phyloP scores from a whole-genome alignment of 1,140 invertebrate species.

The Cepaea nemoralis region DNA sequence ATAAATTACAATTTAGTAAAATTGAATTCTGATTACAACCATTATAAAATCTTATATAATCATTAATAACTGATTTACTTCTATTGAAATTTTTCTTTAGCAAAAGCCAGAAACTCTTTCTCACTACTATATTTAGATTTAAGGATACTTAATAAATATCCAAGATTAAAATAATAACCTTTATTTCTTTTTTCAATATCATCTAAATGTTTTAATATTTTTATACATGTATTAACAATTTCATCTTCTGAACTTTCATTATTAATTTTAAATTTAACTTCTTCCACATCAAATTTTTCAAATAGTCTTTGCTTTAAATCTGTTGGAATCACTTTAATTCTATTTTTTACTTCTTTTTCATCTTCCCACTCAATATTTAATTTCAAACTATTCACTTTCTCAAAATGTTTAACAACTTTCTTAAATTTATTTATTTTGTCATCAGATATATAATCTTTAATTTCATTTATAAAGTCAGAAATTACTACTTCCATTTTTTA shows the following conservation, averaged over 20 bases:
- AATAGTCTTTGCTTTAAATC: constrained; percentile 1
- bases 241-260: not conserved
- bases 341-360: not conserved
- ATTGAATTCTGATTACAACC: not conserved
- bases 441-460: not conserved
- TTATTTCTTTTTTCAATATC: too few species aligned
- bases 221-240: constrained; percentile 14
- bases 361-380: not conserved
- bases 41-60: not conserved
- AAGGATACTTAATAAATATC: not conserved
- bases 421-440: not conserved
- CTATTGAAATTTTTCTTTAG: not conserved
- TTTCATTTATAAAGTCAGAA: not conserved
- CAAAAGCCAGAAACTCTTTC: not conserved
- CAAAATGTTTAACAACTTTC: not conserved
- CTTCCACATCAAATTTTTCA: not conserved
- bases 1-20: not conserved
- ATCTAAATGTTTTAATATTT: not conserved
- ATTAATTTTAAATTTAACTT: not conserved
- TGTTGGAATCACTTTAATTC: not conserved
- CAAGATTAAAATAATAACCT: too few species aligned
- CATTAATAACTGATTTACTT: not conserved
- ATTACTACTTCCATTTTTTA: not conserved
- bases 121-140: not conserved
- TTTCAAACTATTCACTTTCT: constrained; percentile 6